Evolutionary conservation across 1,140 invertebrate genomes (phyloP), one percentile per base, ranked within the genome.

Genomic region (Solen grandis): DNA sequence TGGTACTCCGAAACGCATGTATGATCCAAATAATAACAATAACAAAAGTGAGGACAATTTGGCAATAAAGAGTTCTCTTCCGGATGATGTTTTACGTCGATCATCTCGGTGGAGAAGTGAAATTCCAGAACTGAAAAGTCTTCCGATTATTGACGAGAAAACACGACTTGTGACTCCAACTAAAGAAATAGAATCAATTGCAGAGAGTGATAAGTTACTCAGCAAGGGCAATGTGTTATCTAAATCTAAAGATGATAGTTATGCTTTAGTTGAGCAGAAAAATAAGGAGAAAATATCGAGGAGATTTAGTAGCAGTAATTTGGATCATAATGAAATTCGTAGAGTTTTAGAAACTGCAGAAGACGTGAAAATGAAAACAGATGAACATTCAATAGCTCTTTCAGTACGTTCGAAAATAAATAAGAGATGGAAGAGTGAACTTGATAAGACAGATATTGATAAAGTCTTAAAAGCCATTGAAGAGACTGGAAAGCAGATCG

Each of bases 401-500:
- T 89, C 88, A 8, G 82, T 89, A 16, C 72, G 87, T 33, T 76
- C 85, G 46, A 78, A 85, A 66, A 76, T 89, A 41, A 88, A 85
- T 68, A 82, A 82, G 19, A 66, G 83, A 8, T 88, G 86, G 86
- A 72, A 81, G 5, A 86, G 83, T 77, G 84, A 87, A 60, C 83
- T 89, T 50, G 87, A 84, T 41, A 85, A 84, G 82, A 85, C 85
- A 35, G 86, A 89, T 54, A 88, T 90, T 55, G 89, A 90, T 59
- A 75, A 85, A 41, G 82, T 90, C 19, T 82, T 90, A 8, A 90
- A 90, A 80, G 84, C 84, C 13, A 90, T 90, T 52, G 89, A 90
- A 57, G 86, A 86, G n/a, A 84, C 81, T 3, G 86, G 85, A 36
- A 83, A 83, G 59, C 70, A 74, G 19, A 87, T 87, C 31, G 86